Evolutionary conservation across 2,888 invertebrate genomes (phyloP), one percentile per base, ranked within the genome.

Genomic region (Ephialtes manifestator): DNA sequence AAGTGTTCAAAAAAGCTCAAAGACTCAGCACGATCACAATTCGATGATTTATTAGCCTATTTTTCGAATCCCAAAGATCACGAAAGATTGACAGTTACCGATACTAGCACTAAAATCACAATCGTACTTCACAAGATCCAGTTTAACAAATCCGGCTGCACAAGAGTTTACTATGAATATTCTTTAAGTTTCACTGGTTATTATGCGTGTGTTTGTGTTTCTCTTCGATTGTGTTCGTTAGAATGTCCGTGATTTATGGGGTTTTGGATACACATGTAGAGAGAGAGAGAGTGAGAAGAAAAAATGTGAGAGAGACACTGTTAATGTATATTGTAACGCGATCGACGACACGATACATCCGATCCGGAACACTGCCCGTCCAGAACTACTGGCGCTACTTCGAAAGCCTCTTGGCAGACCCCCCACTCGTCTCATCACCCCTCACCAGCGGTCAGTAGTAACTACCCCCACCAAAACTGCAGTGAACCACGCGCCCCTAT

Each of bases 311-410:
- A 8, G 35, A 51, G 7, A 65, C 39, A 76, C 74, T 28, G 65
- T 7, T 35, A 63, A 63, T 51, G n/a, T 67, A 13, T 75, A 74
- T 60, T 53, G 48, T 71, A 68, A 86, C 72, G 76, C 65, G 83
- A 80, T 46, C 75, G 72, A 80, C 85, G 79, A 84, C 70, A 84
- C 76, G 67, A 84, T 24, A 88, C 89, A 89, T 90, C 91, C 90
- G 87, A 89, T 85, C 90, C 89, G 89, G 87, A 91, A 90, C 91
- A 90, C 91, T 90, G 93, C 91, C 90, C 91, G 90, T 91, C 90
- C 90, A 89, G 90, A 93, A 93, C 93, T 93, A 90, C 88, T 90
- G 88, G 88, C 90, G 89, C 90, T 89, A 88, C 88, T 87, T 86
- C 79, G 78, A 78, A 86, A 79, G 81, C 87, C 88, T 87, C 86